phyloP scores from a whole-genome alignment of 2,113 vertebrate genomes.

The Paramisgurnus dabryanus region DNA sequence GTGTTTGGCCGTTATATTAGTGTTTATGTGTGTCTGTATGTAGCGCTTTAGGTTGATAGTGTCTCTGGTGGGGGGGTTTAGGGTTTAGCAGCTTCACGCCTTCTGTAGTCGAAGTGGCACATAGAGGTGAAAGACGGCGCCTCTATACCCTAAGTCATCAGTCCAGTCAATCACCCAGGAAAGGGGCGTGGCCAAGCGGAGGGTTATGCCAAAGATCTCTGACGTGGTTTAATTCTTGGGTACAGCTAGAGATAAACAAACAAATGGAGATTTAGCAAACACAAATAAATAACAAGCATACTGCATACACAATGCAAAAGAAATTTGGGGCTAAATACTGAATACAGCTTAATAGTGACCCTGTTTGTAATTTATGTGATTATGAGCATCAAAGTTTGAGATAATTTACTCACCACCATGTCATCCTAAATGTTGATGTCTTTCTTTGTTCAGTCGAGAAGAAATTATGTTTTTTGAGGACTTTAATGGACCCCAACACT shows the following conservation, averaged over 20 bases:
- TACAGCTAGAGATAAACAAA: slow-evolving; percentile 79
- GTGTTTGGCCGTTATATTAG: slow-evolving; percentile 56
- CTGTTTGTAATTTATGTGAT: neutral
- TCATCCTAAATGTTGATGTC: no score
- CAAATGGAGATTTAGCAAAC: neutral
- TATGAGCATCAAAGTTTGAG: neutral
- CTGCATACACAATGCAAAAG: no score
- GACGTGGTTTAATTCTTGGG: slow-evolving; percentile 94
- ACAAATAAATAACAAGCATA: neutral
- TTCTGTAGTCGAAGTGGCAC: slow-evolving; percentile 27
- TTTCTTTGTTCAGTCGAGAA: no score
- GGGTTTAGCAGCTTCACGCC: slow-evolving; percentile 52
- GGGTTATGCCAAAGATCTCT: slow-evolving; percentile 89
- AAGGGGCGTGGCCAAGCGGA: neutral
- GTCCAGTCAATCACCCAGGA: slow-evolving; percentile 56
- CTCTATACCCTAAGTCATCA: slow-evolving; percentile 57
- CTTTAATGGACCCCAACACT: no score
- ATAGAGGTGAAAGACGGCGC: slow-evolving; percentile 57
- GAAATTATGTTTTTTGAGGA: no score
- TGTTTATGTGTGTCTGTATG: slow-evolving; percentile 41
- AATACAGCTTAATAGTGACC: no score
- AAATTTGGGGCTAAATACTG: no score
- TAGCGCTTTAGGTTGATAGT: slow-evolving; percentile 26
- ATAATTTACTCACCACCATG: no score
- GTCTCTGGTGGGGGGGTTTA: slow-evolving; percentile 9